Percentiles rank a stretch among this genome's conserved stretches.
Conservation (phyloP, 2,113 vertebrate genomes). For the Vombatus ursinus region DNA sequence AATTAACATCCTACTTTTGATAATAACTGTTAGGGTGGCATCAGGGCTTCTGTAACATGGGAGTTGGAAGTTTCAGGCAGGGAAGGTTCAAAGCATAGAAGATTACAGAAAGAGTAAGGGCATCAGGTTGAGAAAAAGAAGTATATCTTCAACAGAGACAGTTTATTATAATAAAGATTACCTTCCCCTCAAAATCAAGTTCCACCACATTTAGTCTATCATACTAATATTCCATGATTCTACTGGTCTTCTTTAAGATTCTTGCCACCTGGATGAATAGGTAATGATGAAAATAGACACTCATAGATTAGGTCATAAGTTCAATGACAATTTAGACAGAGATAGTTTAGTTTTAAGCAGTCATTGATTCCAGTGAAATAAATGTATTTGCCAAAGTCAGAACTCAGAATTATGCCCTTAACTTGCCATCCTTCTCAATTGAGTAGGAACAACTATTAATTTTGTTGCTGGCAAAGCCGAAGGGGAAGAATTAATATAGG, state of each 20-base stretch:
- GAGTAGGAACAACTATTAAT: constrained; percentile 34
- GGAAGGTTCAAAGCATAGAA: no score
- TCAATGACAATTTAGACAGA: constrained; percentile 16
- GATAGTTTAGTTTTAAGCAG: neutral
- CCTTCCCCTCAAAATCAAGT: no score
- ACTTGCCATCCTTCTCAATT: neutral
- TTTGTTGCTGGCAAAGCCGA: constrained; percentile 19
- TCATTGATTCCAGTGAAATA: constrained; percentile 24
- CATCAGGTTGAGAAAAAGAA: no score
- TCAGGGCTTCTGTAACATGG: no score
- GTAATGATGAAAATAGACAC: neutral
- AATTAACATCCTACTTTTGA: no score
- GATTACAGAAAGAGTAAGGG: no score
- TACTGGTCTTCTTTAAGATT: neutral
- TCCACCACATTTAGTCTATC: no score
- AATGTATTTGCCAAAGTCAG: constrained; percentile 16
- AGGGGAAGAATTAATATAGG: constrained; percentile 36
- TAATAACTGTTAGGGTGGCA: no score
- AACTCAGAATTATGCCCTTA: constrained; percentile 5
- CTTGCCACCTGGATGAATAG: neutral
- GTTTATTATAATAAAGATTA: no score
- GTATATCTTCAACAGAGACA: no score
- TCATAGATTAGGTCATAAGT: neutral
- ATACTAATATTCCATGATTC: neutral
- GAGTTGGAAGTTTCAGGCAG: no score